Conservation (phyloP, 1,140 invertebrate species). For the Pseudoatta argentina region DNA sequence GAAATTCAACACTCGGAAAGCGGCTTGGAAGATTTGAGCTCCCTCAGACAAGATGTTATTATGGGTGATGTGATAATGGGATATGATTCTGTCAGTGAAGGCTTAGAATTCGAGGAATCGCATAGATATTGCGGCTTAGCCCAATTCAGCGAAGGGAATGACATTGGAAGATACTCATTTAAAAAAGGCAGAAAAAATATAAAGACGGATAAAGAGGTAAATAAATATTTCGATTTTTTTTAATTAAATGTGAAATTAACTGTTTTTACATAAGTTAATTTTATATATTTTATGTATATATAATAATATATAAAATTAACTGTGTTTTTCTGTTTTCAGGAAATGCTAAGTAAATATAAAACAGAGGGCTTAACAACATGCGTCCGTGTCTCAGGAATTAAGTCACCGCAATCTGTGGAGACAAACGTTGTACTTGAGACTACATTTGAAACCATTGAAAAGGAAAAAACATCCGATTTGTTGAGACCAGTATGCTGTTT, state of each 20-base stretch:
- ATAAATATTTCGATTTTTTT: background rate
- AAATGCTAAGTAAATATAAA: slow-evolving; percentile 43
- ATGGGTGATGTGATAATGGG: slow-evolving; percentile 87
- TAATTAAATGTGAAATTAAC: slow-evolving; percentile 4
- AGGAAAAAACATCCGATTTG: slow-evolving; percentile 73
- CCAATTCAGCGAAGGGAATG: slow-evolving; percentile 92
- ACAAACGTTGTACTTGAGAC: slow-evolving; percentile 7
- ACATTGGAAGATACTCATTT: slow-evolving; percentile 92
- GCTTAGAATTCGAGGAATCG: slow-evolving; percentile 84
- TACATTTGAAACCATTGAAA: slow-evolving; percentile 54
- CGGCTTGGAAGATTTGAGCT: slow-evolving; percentile 92
- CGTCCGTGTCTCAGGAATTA: slow-evolving; percentile 17
- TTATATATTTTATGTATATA: background rate
- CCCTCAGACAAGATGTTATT: slow-evolving; percentile 89
- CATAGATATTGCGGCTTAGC: slow-evolving; percentile 91
- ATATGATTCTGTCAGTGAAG: slow-evolving; percentile 84
- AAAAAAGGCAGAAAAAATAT: slow-evolving; percentile 83
- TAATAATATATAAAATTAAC: background rate
- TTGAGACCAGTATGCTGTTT: slow-evolving; percentile 81
- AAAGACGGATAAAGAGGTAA: slow-evolving; percentile 60
- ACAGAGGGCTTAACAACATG: slow-evolving; percentile 37
- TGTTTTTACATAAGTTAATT: too few species aligned
- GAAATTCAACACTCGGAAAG: slow-evolving; percentile 91
- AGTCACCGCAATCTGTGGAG: slow-evolving; percentile 16
- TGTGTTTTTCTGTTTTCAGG: slow-evolving; percentile 8